Percentiles rank a stretch among this genome's conserved stretches.
phyloP scores from a whole-genome alignment of 1,140 invertebrate species.

The Doryteuthis pealeii region DNA sequence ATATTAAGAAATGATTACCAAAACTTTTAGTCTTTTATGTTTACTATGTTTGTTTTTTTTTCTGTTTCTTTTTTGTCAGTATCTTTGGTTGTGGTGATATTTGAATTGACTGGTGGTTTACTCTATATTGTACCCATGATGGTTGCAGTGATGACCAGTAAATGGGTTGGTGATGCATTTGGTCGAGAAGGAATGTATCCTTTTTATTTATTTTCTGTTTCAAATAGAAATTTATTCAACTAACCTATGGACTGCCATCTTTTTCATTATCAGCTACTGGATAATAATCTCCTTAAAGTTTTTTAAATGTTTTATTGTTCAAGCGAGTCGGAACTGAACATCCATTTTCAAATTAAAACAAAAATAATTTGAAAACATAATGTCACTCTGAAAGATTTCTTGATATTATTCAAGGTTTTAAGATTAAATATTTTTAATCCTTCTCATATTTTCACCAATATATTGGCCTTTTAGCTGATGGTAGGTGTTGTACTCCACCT shows the following conservation, averaged over 20 bases:
- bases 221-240: neutral
- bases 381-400: neutral
- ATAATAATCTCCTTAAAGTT: too few relatives aligned
- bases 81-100: constrained; percentile 99
- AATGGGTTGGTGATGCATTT: constrained; percentile 99
- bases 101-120: constrained; percentile 94
- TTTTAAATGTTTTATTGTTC: neutral
- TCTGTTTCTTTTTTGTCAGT: constrained; percentile 63
- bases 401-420: too few relatives aligned
- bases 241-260: neutral
- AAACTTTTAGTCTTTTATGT: too few relatives aligned
- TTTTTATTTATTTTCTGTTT: constrained; percentile 23
- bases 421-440: too few relatives aligned
- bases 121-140: constrained; percentile 98
- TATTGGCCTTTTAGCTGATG: too few relatives aligned
- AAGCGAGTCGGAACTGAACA: neutral
- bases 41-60: neutral
- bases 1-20: too few relatives aligned
- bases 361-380: too few relatives aligned
- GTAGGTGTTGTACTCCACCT: too few relatives aligned
- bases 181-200: constrained; percentile 81
- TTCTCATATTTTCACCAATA: too few relatives aligned
- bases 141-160: constrained; percentile 98
- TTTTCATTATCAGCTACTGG: neutral
- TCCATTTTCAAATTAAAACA: too few relatives aligned